Evolutionary conservation across 2,113 vertebrate species (phyloP), one percentile per base, ranked within the genome.

Genomic region (Paradisaea rubra): DNA sequence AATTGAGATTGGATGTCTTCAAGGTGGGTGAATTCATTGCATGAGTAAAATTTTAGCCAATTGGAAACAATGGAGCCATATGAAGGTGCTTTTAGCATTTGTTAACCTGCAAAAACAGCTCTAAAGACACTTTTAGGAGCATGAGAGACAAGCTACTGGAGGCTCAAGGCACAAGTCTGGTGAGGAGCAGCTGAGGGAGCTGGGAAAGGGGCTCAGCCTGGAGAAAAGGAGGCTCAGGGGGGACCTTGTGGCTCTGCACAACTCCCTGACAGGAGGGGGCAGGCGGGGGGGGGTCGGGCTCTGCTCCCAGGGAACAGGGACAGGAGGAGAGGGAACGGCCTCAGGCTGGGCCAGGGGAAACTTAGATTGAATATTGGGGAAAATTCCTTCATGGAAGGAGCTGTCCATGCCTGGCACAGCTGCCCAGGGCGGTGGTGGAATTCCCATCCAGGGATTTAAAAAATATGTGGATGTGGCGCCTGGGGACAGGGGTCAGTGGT

Each of bases 351-450:
- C 37, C 60, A 45, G 37, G 23, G n/a, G 15, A 81, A 10, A 0
- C 2, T 28, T 0, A 23, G 22, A 0, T 6, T 28, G 37, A 1
- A 66, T 30, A 39, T 3, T 45, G n/a, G n/a, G 28, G 23, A 52
- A 33, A 30, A 52, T 10, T 45, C 17, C 20, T 12, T 37, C 45
- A 16, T 50, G 20, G 25, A 42, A 76, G 31, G 21, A 57, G 8
- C 24, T 50, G 16, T 35, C 20, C 35, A 42, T 13, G 13, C 52
- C 42, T 57, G 42, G 13, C 35, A 65, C 35, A 57, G 18, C 30
- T 64, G 21, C 42, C 42, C 42, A 72, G 35, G 50, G 35, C 35
- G 56, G 44, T 31, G 50, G 6, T 59, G 27, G 33, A 81, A 24
- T 88, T 28, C 10, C 44, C 33, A 59, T 9, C 10, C 60, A 45